Evolutionary conservation across 2,113 vertebrate genomes (phyloP), one percentile per base, ranked within the genome.

Genomic region (Scalopus aquaticus): DNA sequence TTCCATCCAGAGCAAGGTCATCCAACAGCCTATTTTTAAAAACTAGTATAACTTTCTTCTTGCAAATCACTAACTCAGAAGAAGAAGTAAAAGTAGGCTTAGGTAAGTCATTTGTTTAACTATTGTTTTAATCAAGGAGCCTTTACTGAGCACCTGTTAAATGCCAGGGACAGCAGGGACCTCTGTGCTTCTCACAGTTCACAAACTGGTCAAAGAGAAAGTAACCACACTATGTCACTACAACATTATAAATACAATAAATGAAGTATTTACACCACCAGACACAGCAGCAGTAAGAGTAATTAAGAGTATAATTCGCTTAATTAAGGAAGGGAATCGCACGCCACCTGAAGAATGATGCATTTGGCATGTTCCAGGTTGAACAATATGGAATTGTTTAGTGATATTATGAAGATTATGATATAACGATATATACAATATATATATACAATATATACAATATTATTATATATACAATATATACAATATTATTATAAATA

Each of bases 201-300:
- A 35, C 32, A 70, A 22, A 2, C 20, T 72, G 19, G 26, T 67
- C 69, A 92, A 54, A n/a, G 46, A 49, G 46, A 49, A 49, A 87
- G 83, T 2, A 3, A 35, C 0, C 22, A 67, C 22, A 67, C 70
- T 26, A 5, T 17, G 1, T 22, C 54, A 54, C 32, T 22, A 2
- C 35, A 35, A 7, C 17, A 64, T 51, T 32, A 2, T 65, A 32
- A 78, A 81, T 10, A 42, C 0, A 15, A 9, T 30, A 22, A 54
- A 30, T 32, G 9, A 76, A 46, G 19, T 70, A 17, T 26, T 1
- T n/a, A 15, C 16, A 35, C 46, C 5, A 80, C 20, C 8, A 74
- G 9, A 16, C 10, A 51, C 7, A 65, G 1, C 1, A 10, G 19
- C 5, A 2, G 32, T 0, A 74, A 77, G 24, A 64, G 2, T 5